Base-by-base conservation (phyloP, 2,113 vertebrate genomes). In the Mesembrinibis cayennensis region DNA sequence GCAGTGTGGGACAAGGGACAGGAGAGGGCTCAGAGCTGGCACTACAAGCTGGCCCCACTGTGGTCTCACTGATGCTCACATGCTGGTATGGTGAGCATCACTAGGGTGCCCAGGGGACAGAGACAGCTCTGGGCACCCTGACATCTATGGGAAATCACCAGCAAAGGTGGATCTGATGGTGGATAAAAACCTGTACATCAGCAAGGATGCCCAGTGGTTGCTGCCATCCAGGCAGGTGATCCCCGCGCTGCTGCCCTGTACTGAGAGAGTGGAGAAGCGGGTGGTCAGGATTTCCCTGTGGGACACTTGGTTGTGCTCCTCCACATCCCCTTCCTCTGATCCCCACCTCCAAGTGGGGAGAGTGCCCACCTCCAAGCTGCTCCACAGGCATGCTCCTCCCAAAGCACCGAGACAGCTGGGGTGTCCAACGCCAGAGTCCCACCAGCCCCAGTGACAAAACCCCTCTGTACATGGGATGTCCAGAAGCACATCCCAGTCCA, bases 1-100 rank as follows among this genome's bases (percentile, higher is more conserved):
- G 45, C 4, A 7, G 25, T 5, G 18, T 71, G 59, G 53, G 80
- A 79, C 14, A 55, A 70, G 42, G 55, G 42, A 32, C 65, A 89
- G 77, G 47, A 87, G 52, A 55, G 47, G 16, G 20, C 66, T 73
- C 45, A 34, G 67, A 44, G 58, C 44, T 49, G 59, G 36, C 36
- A 36, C 10, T 21, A 26, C 30, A 30, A 85, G 50, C 25, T 79
- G 52, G 72, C 21, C n/a, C 56, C 26, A 2, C 38, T 9, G 11
- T 17, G 40, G 10, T 58, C 34, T 78, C 62, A 69, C 21, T 0
- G 0, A 9, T 11, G 59, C 65, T 53, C 65, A 40, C 1, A 0
- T 47, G 40, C 55, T 22, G 61, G 36, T 4, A 0, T 55, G 45
- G n/a, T n/a, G 38, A 84, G 65, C 38, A 62, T 38, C 47, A 38